Evolutionary conservation across 2,113 vertebrate species (phyloP), one percentile per base, ranked within the genome.

Genomic region (Passer montanus): DNA sequence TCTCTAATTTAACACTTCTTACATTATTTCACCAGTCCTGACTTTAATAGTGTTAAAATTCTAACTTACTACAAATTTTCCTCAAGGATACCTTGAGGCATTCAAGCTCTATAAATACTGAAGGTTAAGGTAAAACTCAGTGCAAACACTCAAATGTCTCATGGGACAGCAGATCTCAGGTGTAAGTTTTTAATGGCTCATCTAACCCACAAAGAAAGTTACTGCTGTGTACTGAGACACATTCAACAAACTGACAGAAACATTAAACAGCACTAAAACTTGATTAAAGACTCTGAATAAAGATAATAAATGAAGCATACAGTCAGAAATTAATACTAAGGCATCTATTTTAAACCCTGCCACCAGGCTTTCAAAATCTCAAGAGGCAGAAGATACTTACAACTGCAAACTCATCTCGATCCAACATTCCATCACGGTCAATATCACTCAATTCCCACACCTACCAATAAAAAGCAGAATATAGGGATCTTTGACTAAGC

Each of bases 401-500:
- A 98, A 99, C 99, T 94, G 99, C 98, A 98, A 99, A 99, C 87
- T 99, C 99, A 97, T 99, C 99, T 97, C 97, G 98, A 98, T 99
- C 99, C 97, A 99, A 97, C 98, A 99, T 99, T 95, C 99, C 99
- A 96, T 99, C 99, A 75, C 98, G 98, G 97, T 99, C 99, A 85
- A 99, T 98, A 94, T 99, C 99, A 97, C 99, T 99, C 91, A 99
- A 97, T 87, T 99, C 99, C 99, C 99, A 99, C 90, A 99, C 99
- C 99, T 99, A 94, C 96, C 39, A 83, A 89, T 23, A 74, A 93
- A 92, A 94, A 96, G 26, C 50, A 95, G 33, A 95, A 90, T 46
- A 66, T 2, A 67, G 30, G 58, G 14, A 88, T 50, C 58, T 73
- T 26, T 55, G 28, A 33, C 26, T 56, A 5, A 84, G 41, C 35